Conservation (phyloP, 1,140 invertebrate species). For the Melanaphis sacchari region DNA sequence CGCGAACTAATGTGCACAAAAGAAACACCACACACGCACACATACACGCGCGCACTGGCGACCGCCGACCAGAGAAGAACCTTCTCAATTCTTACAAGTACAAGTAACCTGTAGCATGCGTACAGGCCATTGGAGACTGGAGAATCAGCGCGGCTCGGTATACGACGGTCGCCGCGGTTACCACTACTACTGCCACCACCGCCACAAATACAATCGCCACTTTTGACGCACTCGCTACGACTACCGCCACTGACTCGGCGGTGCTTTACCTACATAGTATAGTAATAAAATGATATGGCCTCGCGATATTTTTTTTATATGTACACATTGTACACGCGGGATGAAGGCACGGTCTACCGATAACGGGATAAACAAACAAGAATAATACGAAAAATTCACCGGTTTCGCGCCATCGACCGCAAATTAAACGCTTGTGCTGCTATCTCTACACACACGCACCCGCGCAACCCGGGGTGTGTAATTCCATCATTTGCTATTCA, state of each 20-base stretch:
- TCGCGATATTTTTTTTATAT: not conserved
- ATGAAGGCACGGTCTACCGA: not conserved
- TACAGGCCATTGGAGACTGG: not conserved
- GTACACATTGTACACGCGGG: not conserved
- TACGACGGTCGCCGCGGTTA: not conserved
- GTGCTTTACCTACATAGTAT: not conserved
- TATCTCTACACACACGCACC: slow-evolving; percentile 9
- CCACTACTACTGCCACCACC: not conserved
- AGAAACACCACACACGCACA: not conserved
- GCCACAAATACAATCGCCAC: not conserved
- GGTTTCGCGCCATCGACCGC: slow-evolving; percentile 40
- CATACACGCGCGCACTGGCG: too few species aligned
- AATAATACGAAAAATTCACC: not conserved
- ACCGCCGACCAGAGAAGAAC: not conserved
- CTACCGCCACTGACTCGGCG: not conserved
- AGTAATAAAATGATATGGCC: not conserved
- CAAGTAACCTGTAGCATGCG: slow-evolving; percentile 34
- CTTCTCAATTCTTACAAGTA: not conserved
- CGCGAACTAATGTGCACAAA: not conserved
- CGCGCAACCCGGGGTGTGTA: not conserved
- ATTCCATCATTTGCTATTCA: slow-evolving; percentile 4
- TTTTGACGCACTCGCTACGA: too few species aligned
- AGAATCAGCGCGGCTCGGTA: not conserved
- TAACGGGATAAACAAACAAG: slow-evolving; percentile 39
- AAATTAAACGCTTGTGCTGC: slow-evolving; percentile 26